Evolutionary conservation across 2,888 invertebrate genomes (phyloP).

Genomic region (Limnephilus rhombicus): DNA sequence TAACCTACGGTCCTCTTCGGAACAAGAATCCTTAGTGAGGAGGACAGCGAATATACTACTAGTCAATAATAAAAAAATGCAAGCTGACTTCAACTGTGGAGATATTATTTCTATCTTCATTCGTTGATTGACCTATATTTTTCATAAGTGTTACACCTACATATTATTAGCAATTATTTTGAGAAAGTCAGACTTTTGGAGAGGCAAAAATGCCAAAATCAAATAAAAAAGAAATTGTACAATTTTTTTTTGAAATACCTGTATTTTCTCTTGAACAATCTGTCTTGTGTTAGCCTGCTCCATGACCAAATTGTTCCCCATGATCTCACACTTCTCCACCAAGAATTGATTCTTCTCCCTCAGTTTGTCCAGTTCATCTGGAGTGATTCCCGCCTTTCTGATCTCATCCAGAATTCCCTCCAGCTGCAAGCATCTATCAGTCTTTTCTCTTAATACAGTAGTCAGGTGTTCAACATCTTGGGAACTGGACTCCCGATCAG

Average conservation of each 20-base stretch:
- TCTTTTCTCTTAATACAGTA: slow-evolving; percentile 66
- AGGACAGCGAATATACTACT: too few relatives aligned
- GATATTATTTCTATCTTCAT: too few relatives aligned
- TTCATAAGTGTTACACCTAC: neutral
- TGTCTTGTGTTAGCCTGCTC: slow-evolving; percentile 83
- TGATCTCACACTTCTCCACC: slow-evolving; percentile 82
- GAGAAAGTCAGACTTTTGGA: neutral
- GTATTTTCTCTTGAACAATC: slow-evolving; percentile 80
- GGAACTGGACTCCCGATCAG: slow-evolving; percentile 67
- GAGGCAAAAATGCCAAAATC: neutral
- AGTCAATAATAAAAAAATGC: too few relatives aligned
- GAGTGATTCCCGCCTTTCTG: slow-evolving; percentile 69
- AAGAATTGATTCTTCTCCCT: slow-evolving; percentile 79
- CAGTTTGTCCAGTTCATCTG: slow-evolving; percentile 76
- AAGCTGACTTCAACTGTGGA: too few relatives aligned
- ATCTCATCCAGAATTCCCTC: slow-evolving; percentile 69
- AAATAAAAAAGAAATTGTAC: neutral
- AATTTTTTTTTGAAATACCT: slow-evolving; percentile 69
- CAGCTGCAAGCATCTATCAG: slow-evolving; percentile 68
- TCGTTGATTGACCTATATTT: neutral
- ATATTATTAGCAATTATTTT: neutral
- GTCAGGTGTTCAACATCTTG: slow-evolving; percentile 42
- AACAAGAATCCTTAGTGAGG: too few relatives aligned
- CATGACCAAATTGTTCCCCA: slow-evolving; percentile 82
- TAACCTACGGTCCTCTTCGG: too few relatives aligned